Percentiles rank a stretch among this genome's conserved stretches.
phyloP scores from a whole-genome alignment of 2,797 vertebrate genomes.

The Halcyon badia region DNA sequence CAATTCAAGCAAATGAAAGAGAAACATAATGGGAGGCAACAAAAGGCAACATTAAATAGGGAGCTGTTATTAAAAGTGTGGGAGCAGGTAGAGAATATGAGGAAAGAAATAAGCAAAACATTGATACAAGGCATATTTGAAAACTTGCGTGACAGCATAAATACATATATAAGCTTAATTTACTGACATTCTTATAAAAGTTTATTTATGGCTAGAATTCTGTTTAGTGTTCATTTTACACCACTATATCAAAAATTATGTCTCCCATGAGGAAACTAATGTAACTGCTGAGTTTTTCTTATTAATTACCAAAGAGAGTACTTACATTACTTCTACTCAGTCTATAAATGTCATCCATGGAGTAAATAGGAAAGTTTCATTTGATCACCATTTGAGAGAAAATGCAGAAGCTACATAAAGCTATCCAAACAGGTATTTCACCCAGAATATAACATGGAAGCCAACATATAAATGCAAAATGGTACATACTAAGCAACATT shows the following conservation, averaged over 20 bases:
- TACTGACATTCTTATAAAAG: not conserved
- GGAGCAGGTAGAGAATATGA: not conserved
- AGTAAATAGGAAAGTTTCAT: slow-evolving; percentile 13
- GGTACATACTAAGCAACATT: not conserved
- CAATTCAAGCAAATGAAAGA: not conserved
- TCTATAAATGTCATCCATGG: not conserved
- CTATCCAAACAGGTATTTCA: not conserved
- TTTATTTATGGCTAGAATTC: not conserved
- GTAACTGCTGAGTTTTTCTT: not conserved
- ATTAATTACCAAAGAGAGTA: not conserved
- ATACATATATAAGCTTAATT: not conserved
- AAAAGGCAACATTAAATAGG: slow-evolving; percentile 10
- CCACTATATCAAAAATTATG: not conserved
- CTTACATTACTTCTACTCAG: not conserved
- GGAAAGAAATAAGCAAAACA: not conserved
- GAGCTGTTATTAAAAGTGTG: not conserved
- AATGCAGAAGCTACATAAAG: not conserved
- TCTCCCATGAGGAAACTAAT: not conserved
- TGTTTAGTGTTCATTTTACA: not conserved
- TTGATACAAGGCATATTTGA: not conserved
- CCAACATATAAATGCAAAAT: not conserved
- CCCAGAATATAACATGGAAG: not conserved
- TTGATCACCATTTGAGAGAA: not conserved
- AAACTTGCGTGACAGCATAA: not conserved
- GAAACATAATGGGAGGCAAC: not conserved